phyloP scores from a whole-genome alignment of 2,113 vertebrate species.

The Vireo altiloquus region DNA sequence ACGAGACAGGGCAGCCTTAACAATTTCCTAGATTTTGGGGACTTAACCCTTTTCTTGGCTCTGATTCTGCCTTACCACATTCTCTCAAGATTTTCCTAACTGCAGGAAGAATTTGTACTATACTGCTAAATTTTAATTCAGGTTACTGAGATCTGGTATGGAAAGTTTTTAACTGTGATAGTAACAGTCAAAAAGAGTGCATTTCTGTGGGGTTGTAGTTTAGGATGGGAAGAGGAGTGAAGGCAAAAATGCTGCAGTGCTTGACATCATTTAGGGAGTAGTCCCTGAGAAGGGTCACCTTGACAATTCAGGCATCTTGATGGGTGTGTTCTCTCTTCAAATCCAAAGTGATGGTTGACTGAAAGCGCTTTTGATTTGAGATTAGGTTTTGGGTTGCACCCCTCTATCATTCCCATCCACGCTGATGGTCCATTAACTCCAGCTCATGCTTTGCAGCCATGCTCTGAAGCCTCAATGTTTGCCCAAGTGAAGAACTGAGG shows the following conservation, averaged over 20 bases:
- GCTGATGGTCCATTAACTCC: neutral
- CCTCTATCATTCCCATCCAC: neutral
- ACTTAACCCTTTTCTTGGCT: neutral
- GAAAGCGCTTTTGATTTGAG: neutral
- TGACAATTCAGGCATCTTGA: neutral
- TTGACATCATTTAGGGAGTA: neutral
- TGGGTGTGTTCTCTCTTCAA: neutral
- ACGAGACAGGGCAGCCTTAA: neutral
- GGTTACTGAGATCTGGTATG: neutral
- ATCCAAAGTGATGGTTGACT: neutral
- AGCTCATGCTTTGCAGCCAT: neutral
- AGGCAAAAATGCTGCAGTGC: neutral
- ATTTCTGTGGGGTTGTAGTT: neutral
- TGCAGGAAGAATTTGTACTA: neutral
- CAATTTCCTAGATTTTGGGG: neutral
- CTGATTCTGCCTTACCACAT: neutral
- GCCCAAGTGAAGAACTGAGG: neutral
- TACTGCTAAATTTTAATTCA: neutral
- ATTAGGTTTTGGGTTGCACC: neutral
- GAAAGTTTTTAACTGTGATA: neutral
- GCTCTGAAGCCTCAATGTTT: neutral
- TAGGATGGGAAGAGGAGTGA: neutral
- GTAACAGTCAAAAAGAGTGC: neutral
- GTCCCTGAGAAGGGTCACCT: neutral
- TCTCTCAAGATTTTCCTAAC: neutral